Evolutionary conservation across 2,797 vertebrate species (phyloP).

Genomic region (Crocodylus rhombifer): DNA sequence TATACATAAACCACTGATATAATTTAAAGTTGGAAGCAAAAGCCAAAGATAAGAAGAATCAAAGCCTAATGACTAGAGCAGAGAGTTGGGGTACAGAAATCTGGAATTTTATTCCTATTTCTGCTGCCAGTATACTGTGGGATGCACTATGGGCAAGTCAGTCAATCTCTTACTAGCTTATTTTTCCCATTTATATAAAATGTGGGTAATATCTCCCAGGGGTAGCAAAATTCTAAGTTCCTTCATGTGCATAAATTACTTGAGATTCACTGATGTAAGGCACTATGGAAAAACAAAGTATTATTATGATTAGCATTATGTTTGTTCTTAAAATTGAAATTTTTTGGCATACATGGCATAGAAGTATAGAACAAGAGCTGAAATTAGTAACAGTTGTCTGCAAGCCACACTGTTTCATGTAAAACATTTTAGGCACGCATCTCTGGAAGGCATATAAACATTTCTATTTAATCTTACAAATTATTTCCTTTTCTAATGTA

Average conservation of each 20-base stretch:
- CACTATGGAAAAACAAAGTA: neutral
- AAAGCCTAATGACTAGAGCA: slow-evolving; percentile 63
- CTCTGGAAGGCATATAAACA: neutral
- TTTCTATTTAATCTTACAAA: slow-evolving; percentile 36
- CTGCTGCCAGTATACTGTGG: neutral
- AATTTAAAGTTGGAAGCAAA: slow-evolving; percentile 66
- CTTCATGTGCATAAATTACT: neutral
- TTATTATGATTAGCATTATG: neutral
- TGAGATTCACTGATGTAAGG: neutral
- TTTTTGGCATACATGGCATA: neutral
- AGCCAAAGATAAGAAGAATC: slow-evolving; percentile 72
- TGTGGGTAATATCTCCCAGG: neutral
- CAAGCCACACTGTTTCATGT: neutral
- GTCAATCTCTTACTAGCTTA: neutral
- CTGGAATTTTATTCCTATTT: slow-evolving; percentile 38
- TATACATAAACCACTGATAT: slow-evolving; percentile 29
- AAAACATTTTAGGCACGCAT: neutral
- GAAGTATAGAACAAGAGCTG: neutral
- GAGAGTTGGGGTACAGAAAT: slow-evolving; percentile 5
- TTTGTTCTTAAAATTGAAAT: neutral
- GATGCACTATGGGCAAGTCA: neutral
- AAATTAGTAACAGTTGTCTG: neutral
- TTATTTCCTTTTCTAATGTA: neutral
- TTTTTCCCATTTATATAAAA: slow-evolving; percentile 46
- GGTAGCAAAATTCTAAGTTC: neutral